These are phyloP conservation scores for Phrynocephalus forsythii DNA, from an alignment of 2,797 vertebrate genomes.

Conservation along the genomic window DNA sequence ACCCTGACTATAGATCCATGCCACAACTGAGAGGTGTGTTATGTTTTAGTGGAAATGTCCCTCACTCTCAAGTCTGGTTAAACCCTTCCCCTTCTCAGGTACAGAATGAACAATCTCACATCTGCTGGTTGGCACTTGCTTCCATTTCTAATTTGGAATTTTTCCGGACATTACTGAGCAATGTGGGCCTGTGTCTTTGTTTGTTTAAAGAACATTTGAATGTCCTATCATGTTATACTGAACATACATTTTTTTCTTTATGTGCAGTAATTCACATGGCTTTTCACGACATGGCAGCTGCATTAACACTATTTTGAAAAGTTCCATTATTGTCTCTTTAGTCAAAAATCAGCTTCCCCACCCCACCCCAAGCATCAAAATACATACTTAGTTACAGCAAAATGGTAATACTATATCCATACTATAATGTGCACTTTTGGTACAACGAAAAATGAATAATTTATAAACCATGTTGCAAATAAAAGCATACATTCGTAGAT, in stretches of 20 bases:
- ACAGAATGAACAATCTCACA: conserved; percentile 52
- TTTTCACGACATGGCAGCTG: conserved; percentile 60
- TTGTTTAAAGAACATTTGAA: conserved; percentile 57
- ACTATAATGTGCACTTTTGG: conserved; percentile 67
- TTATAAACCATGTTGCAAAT: conserved; percentile 74
- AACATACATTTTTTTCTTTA: conserved; percentile 65
- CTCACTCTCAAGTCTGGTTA: neutral
- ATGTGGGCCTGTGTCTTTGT: conserved; percentile 44
- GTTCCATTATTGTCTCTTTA: conserved; percentile 58
- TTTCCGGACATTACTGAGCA: conserved; percentile 49
- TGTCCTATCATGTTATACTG: conserved; percentile 65
- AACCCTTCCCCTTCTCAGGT: conserved; percentile 33
- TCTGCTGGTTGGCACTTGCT: conserved; percentile 50
- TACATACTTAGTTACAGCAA: conserved; percentile 72
- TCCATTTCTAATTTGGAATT: conserved; percentile 58
- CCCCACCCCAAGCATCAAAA: conserved; percentile 64
- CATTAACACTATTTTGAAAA: conserved; percentile 67
- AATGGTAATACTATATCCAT: conserved; percentile 71
- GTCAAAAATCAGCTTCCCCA: conserved; percentile 43
- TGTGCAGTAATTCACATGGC: conserved; percentile 65
- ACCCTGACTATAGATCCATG: neutral
- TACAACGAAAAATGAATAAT: conserved; percentile 70
- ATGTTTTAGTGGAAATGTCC: neutral
- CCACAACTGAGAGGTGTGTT: neutral
- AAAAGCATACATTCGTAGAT: conserved; percentile 69